Evolutionary conservation across 2,113 vertebrate species (phyloP).

Genomic region (Eulemur rufifrons): DNA sequence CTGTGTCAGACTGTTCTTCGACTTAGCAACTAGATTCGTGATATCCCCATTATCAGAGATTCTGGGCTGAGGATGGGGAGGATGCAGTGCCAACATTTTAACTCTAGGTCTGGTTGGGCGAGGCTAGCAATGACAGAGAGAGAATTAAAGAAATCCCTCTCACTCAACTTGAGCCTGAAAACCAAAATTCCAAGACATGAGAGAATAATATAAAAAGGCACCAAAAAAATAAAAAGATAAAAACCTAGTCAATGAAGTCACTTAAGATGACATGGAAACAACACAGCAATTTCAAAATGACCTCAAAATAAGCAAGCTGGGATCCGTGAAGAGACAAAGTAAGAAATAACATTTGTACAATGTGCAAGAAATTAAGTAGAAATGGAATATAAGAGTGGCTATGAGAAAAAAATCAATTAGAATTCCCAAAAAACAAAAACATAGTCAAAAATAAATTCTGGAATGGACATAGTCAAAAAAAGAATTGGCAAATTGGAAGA

Average conservation of each 20-base stretch:
- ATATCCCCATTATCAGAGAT: neutral
- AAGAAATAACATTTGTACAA: neutral
- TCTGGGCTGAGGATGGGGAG: neutral
- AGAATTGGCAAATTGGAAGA: conserved; percentile 15
- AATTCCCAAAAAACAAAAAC: neutral
- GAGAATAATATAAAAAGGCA: neutral
- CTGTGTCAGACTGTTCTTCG: neutral
- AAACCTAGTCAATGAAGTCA: neutral
- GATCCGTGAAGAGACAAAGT: neutral
- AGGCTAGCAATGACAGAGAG: neutral
- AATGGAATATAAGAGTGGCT: neutral
- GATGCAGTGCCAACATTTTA: neutral
- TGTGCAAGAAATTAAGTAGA: neutral
- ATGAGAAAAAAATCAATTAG: neutral
- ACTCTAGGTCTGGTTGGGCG: neutral
- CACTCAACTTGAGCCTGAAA: neutral
- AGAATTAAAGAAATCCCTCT: neutral
- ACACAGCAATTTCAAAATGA: neutral
- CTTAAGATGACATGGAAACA: neutral
- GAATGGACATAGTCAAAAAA: neutral
- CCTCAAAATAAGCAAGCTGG: neutral
- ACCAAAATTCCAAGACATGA: neutral
- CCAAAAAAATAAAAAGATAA: neutral
- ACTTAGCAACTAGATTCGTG: neutral
- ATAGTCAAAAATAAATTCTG: neutral